A percentile compares a stretch with the other conserved stretches of the same genome.
Evolutionary conservation across 2,113 vertebrate species (phyloP).

Genomic region (Spilogale gracilis): DNA sequence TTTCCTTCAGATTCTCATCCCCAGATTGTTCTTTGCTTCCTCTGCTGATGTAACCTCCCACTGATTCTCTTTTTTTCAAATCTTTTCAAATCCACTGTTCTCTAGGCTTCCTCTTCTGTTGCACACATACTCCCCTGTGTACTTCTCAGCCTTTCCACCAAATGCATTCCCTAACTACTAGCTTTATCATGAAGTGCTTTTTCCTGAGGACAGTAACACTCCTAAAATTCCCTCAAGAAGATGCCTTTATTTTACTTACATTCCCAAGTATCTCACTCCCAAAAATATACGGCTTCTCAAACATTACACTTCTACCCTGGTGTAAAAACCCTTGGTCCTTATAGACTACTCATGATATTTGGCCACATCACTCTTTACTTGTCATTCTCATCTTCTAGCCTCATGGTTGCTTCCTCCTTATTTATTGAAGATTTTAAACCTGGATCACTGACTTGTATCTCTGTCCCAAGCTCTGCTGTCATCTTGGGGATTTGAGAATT

Average conservation of each 20-base stretch:
- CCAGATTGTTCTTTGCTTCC: neutral
- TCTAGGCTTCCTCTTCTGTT: neutral
- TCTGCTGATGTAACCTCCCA: neutral
- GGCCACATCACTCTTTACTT: neutral
- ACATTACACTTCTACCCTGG: neutral
- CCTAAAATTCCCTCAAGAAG: neutral
- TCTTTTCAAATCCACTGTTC: neutral
- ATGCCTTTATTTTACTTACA: neutral
- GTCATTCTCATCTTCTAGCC: neutral
- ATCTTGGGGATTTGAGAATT: neutral
- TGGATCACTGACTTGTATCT: neutral
- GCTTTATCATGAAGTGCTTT: neutral
- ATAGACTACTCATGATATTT: neutral
- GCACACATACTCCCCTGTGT: neutral
- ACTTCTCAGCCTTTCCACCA: neutral
- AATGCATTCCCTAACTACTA: neutral
- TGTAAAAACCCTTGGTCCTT: neutral
- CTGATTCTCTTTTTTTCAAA: neutral
- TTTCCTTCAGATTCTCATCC: neutral
- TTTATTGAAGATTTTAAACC: constrained; percentile 25
- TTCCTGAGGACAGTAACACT: neutral
- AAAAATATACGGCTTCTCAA: neutral
- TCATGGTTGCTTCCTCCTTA: neutral
- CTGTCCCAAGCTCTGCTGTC: neutral
- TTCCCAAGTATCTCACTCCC: neutral